Evolutionary conservation across 1,140 invertebrate genomes (phyloP).

Genomic region (Antheraea mylitta): DNA sequence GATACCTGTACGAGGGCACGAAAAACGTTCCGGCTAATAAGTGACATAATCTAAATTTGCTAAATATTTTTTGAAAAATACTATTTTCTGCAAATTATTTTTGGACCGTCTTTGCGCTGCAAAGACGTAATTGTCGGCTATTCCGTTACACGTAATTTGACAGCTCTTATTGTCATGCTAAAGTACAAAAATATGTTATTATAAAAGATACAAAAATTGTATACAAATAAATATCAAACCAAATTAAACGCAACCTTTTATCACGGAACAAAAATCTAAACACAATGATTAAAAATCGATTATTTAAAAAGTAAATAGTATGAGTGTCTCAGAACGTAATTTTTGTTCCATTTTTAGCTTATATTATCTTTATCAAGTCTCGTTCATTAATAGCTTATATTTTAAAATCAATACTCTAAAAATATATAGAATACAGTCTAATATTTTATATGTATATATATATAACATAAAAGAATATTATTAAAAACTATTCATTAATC

Average conservation of each 20-base stretch:
- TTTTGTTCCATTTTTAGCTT: too few relatives aligned
- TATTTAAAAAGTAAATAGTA: not conserved
- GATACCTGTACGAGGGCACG: conserved; percentile 60
- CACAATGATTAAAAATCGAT: too few relatives aligned
- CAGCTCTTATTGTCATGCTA: conserved; percentile 5
- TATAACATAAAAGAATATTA: not conserved
- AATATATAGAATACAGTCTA: not conserved
- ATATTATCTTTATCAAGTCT: not conserved
- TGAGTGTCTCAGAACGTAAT: not conserved
- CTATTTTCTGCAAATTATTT: conserved; percentile 52
- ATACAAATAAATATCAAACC: not conserved
- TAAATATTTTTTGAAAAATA: conserved; percentile 40
- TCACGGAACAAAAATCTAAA: too few relatives aligned
- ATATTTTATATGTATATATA: not conserved
- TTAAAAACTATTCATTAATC: not conserved
- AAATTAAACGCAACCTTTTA: not conserved
- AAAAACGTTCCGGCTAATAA: conserved; percentile 61
- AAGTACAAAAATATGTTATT: not conserved
- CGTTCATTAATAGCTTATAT: not conserved
- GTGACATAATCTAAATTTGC: conserved; percentile 43
- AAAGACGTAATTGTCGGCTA: conserved; percentile 40
- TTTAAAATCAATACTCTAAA: not conserved
- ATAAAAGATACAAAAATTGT: not conserved
- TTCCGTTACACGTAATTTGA: conserved; percentile 29
- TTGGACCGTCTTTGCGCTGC: conserved; percentile 37